Evolutionary conservation across 2,797 vertebrate species (phyloP).

Genomic region (Lepilemur ruficaudatus): DNA sequence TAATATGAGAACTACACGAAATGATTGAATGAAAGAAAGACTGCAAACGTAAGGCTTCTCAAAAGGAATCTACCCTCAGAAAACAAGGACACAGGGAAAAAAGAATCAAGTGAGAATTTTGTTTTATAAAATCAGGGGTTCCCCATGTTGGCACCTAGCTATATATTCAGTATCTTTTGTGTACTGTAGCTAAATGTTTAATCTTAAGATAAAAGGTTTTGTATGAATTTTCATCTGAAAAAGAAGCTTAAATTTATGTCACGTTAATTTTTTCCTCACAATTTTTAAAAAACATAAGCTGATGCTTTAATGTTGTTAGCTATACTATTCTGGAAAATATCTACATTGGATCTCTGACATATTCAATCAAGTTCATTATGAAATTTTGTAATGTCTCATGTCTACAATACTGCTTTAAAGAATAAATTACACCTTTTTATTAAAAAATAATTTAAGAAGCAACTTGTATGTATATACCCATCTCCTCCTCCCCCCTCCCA

Average conservation of each 20-base stretch:
- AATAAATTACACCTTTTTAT: neutral
- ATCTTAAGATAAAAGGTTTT: neutral
- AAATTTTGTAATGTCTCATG: neutral
- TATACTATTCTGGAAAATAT: neutral
- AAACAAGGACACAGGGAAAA: constrained; percentile 66
- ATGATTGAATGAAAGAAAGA: neutral
- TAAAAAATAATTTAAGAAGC: neutral
- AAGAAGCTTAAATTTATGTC: constrained; percentile 8
- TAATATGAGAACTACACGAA: neutral
- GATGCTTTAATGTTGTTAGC: neutral
- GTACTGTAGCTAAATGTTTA: neutral
- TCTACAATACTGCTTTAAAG: neutral
- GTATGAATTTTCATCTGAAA: constrained; percentile 52
- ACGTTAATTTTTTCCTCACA: constrained; percentile 19
- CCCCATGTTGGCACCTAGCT: rapidly evolving
- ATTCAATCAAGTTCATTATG: neutral
- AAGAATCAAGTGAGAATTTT: constrained; percentile 84
- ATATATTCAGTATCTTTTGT: neutral
- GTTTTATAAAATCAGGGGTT: constrained; percentile 69
- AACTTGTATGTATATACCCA: neutral
- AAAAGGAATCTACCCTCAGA: neutral
- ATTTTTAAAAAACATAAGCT: neutral
- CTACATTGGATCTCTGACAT: neutral
- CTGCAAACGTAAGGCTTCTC: neutral
- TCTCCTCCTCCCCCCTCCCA: too few species aligned